These are phyloP conservation scores for Malurus alboscapulatus DNA, from an alignment of 2,113 vertebrate species.

Conservation along the genomic window DNA sequence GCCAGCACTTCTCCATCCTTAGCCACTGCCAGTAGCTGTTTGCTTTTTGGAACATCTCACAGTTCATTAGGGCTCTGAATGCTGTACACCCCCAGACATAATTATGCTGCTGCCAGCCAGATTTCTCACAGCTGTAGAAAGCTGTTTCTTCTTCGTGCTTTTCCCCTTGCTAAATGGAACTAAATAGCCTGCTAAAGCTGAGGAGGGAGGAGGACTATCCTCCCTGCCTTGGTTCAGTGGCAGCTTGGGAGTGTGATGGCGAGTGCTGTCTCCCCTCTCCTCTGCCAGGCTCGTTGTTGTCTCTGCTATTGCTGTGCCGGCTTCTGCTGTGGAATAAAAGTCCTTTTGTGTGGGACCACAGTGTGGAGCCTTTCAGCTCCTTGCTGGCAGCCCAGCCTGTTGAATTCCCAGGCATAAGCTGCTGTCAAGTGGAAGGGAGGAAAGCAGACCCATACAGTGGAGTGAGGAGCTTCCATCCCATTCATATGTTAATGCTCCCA, in stretches of 20 bases:
- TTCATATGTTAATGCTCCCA: neutral
- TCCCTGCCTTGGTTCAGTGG: neutral
- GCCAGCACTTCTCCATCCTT: neutral
- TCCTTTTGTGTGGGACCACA: constrained; percentile 30
- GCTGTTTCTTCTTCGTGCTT: neutral
- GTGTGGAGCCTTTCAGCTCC: constrained; percentile 7
- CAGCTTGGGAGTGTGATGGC: neutral
- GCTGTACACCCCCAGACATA: neutral
- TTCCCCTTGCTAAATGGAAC: neutral
- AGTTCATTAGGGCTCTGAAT: neutral
- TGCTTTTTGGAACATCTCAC: neutral
- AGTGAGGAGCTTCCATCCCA: neutral
- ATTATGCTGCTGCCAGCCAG: neutral
- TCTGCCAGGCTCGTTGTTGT: neutral
- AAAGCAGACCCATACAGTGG: neutral
- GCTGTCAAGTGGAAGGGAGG: neutral
- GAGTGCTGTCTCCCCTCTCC: neutral
- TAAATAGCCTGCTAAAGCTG: neutral
- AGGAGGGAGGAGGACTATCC: neutral
- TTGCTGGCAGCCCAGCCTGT: neutral
- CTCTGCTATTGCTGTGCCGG: neutral
- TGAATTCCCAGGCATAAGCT: constrained; percentile 13
- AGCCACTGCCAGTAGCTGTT: neutral
- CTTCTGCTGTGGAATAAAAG: constrained; percentile 36
- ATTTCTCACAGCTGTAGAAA: neutral